Base-by-base conservation (phyloP, 2,113 vertebrate species). In the Gallinago paraguaiae region DNA sequence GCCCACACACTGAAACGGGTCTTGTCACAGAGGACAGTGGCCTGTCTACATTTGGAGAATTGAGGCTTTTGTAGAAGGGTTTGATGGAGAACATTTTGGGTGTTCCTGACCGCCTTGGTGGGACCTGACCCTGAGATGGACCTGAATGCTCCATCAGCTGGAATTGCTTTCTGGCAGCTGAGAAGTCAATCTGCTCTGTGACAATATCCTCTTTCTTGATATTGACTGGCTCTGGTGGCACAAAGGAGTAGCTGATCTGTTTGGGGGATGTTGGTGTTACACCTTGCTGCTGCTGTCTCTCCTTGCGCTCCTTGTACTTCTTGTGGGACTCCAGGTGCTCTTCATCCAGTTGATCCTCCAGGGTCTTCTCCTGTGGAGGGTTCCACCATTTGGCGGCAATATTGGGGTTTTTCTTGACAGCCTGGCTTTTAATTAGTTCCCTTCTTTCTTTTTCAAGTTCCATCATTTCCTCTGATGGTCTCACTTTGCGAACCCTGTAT, bases 311-410 rank as follows among this genome's bases (percentile, higher is more conserved):
- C 95, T 99, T 99, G 95, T 99, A 99, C 96, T 98, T 99, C 86
- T 97, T 98, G 90, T 99, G 99, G 2, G 99, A 99, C 90, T 99
- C 98, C 24, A 99, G 97, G 81, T 99, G 97, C 9, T 99, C 99
- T 84, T 98, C 97, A 10, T 99, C 99, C 79, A 99, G 97, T 85
- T 99, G 98, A n/a, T 99, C 98, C 88, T 99, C 99, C 33, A 99
- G 53, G 31, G 95, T 94, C 88, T 98, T 99, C 94, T 99, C 99
- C 27, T 99, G 99, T 17, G 99, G 99, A 61, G 99, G 99, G 59
- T 99, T 99, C 99, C 99, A 99, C 99, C 99, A 99, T 81, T 99
- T 99, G 15, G 98, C 96, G 0, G 99, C 99, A 41, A 99, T 99
- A 51, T 95, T 98, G 1, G 99, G 99, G 35, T 99, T 99, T 84